Evolutionary conservation across 2,797 vertebrate species (phyloP).

Genomic region (Catostomus latipinnis): DNA sequence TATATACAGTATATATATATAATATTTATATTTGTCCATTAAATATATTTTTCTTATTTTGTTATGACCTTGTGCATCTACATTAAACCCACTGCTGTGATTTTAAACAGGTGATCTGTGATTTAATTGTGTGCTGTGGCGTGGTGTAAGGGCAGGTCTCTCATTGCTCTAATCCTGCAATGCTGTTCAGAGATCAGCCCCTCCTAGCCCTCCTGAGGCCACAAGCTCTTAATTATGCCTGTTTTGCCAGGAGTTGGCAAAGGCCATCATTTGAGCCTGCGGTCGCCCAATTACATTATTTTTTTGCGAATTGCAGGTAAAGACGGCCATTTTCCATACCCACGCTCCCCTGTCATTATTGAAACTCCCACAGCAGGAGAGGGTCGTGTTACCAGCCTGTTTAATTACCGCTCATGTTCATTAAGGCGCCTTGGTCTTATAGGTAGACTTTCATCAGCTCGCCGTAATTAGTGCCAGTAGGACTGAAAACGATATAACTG

Average conservation of each 20-base stretch:
- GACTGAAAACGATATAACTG: not conserved
- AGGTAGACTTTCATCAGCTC: constrained; percentile 66
- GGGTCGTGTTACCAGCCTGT: constrained; percentile 50
- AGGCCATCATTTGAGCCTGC: constrained; percentile 64
- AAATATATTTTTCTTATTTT: not conserved
- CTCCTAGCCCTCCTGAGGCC: constrained; percentile 62
- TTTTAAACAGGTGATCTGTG: constrained; percentile 37
- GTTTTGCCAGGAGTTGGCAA: constrained; percentile 66
- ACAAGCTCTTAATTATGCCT: constrained; percentile 66
- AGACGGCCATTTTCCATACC: constrained; percentile 62
- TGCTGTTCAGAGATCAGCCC: constrained; percentile 60
- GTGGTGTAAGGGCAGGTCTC: constrained; percentile 37
- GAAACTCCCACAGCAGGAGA: constrained; percentile 53
- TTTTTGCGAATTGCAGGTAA: constrained; percentile 68
- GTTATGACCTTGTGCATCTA: constrained; percentile 24
- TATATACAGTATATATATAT: not conserved
- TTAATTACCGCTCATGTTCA: constrained; percentile 59
- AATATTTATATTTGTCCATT: not conserved
- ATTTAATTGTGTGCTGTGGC: constrained; percentile 16
- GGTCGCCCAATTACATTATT: constrained; percentile 67
- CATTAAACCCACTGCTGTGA: not conserved
- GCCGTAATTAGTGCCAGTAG: constrained; percentile 63
- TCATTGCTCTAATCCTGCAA: constrained; percentile 52
- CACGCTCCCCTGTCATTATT: constrained; percentile 57
- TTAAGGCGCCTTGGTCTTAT: constrained; percentile 58